phyloP scores from a whole-genome alignment of 2,113 vertebrate genomes.

The Phaetusa simplex region DNA sequence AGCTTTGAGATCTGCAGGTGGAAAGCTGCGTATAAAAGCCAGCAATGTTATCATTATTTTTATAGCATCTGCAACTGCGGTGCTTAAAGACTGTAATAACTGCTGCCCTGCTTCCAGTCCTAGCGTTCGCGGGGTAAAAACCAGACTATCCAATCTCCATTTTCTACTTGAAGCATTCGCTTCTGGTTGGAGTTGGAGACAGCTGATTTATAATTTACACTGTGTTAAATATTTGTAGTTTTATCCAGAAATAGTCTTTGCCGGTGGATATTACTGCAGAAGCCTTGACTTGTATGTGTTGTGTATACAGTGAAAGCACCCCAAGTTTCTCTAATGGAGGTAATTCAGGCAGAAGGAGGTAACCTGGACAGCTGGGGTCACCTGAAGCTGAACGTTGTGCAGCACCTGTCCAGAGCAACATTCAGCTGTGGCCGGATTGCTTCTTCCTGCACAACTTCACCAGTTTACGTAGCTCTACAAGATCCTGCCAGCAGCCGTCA shows the following conservation, averaged over 20 bases:
- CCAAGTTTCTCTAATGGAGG: not conserved
- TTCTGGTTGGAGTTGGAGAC: not conserved
- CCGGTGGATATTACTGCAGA: not conserved
- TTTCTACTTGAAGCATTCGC: not conserved
- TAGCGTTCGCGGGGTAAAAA: not conserved
- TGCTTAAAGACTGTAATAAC: not conserved
- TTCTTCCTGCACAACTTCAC: not conserved
- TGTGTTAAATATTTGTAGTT: not conserved
- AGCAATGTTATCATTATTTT: not conserved
- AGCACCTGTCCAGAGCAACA: rapidly evolving
- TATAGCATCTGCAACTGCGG: not conserved
- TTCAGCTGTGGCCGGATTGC: not conserved
- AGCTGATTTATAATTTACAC: not conserved
- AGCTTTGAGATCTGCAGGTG: constrained; percentile 24
- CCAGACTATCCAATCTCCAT: not conserved
- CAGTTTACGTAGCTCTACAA: not conserved
- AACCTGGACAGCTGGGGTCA: not conserved
- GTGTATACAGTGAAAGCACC: not conserved
- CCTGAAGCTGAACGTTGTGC: not conserved
- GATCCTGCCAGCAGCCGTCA: not conserved
- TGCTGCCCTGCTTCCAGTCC: not conserved
- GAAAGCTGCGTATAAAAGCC: not conserved
- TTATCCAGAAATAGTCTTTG: constrained; percentile 14
- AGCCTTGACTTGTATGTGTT: not conserved
- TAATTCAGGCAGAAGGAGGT: not conserved